These are phyloP conservation scores for Pterocles gutturalis DNA, from an alignment of 2,113 vertebrate species.

Conservation along the genomic window DNA sequence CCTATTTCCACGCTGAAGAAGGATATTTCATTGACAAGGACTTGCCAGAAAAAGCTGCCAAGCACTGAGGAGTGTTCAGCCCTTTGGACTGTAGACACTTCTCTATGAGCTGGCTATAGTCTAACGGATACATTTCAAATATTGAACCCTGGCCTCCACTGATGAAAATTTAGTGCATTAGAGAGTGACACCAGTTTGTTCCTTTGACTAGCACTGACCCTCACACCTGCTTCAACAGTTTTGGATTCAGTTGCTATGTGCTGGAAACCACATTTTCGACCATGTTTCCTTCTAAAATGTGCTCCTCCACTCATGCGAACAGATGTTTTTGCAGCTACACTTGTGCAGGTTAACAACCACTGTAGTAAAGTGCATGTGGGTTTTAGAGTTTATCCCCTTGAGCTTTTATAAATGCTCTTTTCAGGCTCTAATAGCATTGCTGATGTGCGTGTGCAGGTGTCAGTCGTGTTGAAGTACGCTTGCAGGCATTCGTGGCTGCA, in stretches of 20 bases:
- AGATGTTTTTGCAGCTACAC: constrained; percentile 35
- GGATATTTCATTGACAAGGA: not conserved
- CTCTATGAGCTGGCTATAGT: not conserved
- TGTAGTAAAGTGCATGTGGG: constrained; percentile 4
- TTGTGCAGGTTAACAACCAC: constrained; percentile 51
- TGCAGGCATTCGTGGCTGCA: not conserved
- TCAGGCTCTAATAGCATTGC: constrained; percentile 3
- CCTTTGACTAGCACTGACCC: not conserved
- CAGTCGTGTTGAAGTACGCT: constrained; percentile 18
- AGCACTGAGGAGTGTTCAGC: not conserved
- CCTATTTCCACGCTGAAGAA: not conserved
- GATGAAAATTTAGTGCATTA: not conserved
- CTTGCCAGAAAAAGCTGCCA: not conserved
- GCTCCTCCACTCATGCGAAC: not conserved
- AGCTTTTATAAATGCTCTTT: constrained; percentile 50
- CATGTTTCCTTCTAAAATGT: not conserved
- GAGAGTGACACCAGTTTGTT: not conserved
- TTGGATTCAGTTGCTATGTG: not conserved
- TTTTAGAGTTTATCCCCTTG: constrained; percentile 55
- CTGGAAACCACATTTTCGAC: not conserved
- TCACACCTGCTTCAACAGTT: not conserved
- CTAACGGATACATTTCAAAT: not conserved
- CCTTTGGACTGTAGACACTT: not conserved
- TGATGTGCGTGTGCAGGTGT: constrained; percentile 44
- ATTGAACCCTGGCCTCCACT: not conserved